Percentiles rank a stretch among this genome's conserved stretches.
Conservation (phyloP, 2,888 invertebrate species). For the Lycia hirtaria region DNA sequence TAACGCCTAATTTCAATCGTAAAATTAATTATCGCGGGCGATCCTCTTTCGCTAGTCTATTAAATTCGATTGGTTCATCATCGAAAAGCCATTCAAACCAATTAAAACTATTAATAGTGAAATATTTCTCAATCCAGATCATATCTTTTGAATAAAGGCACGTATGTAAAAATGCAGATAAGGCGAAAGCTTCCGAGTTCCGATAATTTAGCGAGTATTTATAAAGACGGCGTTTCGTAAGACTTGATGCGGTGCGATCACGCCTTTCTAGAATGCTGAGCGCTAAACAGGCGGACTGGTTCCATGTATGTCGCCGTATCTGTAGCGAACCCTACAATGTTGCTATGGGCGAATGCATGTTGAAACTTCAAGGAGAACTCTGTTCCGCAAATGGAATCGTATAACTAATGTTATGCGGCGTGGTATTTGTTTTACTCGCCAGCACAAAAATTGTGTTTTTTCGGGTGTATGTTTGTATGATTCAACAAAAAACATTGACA, state of each 20-base stretch:
- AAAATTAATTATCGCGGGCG: no score
- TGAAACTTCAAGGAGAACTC: slow-evolving; percentile 12
- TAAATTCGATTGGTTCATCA: slow-evolving; percentile 15
- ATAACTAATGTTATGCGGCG: neutral
- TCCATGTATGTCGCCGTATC: slow-evolving; percentile 28
- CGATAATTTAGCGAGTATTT: slow-evolving; percentile 33
- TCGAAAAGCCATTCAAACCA: neutral
- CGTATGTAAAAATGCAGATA: slow-evolving; percentile 23
- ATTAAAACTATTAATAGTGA: slow-evolving; percentile 5
- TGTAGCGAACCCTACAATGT: slow-evolving; percentile 13
- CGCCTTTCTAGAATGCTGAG: slow-evolving; percentile 43
- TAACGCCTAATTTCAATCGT: neutral
- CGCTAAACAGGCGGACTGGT: slow-evolving; percentile 39
- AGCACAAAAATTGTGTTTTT: no score
- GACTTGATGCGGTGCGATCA: slow-evolving; percentile 14
- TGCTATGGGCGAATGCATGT: neutral
- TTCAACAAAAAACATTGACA: no score
- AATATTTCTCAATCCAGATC: slow-evolving; percentile 16
- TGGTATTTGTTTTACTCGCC: neutral
- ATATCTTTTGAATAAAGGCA: slow-evolving; percentile 13
- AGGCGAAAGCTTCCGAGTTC: slow-evolving; percentile 35
- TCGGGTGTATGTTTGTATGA: no score
- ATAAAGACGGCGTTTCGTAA: slow-evolving; percentile 41
- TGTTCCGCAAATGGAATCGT: slow-evolving; percentile 4
- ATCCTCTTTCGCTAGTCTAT: neutral